A percentile compares a stretch with the other conserved stretches of the same genome.
Conservation (phyloP, 1,140 invertebrate species). For the Meloidogyne floridensis region DNA sequence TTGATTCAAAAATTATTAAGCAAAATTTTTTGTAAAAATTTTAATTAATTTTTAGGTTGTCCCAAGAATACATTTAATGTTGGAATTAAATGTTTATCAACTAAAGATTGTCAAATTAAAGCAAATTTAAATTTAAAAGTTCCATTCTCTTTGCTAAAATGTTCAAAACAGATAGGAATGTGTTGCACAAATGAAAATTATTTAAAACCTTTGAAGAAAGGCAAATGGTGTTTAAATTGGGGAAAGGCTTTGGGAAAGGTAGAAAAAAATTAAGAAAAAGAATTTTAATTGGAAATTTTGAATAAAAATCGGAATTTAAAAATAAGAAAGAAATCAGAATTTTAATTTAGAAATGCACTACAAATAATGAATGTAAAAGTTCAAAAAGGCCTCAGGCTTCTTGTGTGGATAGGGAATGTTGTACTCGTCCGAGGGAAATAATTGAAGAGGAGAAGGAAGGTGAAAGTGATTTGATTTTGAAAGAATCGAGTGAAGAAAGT, state of each 20-base stretch:
- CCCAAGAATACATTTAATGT: background rate
- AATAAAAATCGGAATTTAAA: conserved; percentile 3
- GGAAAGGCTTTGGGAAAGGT: conserved; percentile 8
- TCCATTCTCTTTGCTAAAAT: conserved; percentile 6
- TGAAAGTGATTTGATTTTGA: background rate
- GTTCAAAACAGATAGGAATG: background rate
- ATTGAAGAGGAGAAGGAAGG: background rate
- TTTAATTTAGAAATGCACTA: background rate
- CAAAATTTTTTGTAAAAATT: background rate
- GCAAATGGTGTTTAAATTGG: conserved; percentile 6
- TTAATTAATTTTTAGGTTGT: background rate
- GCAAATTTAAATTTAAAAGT: background rate
- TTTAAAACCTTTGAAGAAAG: background rate
- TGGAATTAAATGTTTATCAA: conserved; percentile 4
- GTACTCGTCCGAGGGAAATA: conserved; percentile 1
- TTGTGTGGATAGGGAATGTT: conserved; percentile 13
- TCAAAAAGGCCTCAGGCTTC: background rate
- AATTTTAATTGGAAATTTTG: too few relatives aligned
- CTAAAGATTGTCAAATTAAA: conserved; percentile 7
- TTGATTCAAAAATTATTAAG: background rate
- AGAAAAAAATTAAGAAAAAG: background rate
- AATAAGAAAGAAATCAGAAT: background rate
- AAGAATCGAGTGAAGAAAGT: background rate
- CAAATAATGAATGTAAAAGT: background rate
- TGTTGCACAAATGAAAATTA: conserved; percentile 8